These are phyloP conservation scores for Urocynchramus pylzowi DNA, from an alignment of 2,113 vertebrate species.

Conservation along the genomic window DNA sequence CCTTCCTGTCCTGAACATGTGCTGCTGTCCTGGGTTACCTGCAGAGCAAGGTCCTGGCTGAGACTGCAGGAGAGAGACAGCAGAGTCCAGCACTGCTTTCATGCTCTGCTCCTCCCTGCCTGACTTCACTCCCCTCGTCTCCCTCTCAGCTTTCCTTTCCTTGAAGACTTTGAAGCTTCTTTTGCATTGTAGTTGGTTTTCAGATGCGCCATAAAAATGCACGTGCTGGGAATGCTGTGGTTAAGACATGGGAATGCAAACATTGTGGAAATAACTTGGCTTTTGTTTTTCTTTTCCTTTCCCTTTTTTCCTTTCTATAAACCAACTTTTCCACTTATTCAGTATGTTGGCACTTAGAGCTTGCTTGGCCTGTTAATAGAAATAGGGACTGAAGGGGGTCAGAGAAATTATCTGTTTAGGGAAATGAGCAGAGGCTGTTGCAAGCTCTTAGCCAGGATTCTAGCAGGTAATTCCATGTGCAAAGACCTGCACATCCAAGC, in stretches of 20 bases:
- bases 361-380: neutral
- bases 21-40: neutral
- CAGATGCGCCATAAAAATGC: neutral
- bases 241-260: conserved; percentile 27
- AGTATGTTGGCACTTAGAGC: neutral
- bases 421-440: neutral
- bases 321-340: conserved; percentile 31
- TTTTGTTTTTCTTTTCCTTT: conserved; percentile 28
- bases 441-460: neutral
- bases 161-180: neutral
- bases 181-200: neutral
- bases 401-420: neutral
- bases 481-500: neutral
- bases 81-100: neutral
- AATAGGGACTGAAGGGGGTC: neutral
- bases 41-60: neutral
- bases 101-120: neutral
- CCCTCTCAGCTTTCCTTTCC: neutral
- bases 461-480: neutral
- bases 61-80: neutral
- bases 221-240: neutral
- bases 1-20: rapidly evolving
- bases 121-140: neutral
- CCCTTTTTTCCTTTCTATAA: conserved; percentile 10
- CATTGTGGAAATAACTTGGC: conserved; percentile 19